phyloP scores from a whole-genome alignment of 2,797 vertebrate species.

The Galago senegalensis region DNA sequence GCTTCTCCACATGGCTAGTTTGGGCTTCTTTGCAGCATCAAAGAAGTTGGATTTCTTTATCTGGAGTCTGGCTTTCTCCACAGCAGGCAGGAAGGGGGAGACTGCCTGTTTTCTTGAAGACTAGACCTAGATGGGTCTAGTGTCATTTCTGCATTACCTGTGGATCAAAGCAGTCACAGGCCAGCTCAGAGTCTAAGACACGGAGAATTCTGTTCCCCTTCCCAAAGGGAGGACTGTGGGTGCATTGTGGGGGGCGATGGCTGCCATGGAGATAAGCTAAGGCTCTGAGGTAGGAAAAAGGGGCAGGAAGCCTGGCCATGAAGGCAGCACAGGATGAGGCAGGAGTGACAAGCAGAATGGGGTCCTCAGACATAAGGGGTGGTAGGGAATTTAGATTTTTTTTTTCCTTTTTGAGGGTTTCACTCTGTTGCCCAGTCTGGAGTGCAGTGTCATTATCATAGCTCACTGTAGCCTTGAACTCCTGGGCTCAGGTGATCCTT shows the following conservation, averaged over 20 bases:
- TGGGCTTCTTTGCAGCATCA: background rate
- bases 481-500: background rate
- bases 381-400: background rate
- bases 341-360: background rate
- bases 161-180: background rate
- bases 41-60: background rate
- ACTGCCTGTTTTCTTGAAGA: background rate
- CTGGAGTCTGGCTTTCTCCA: background rate
- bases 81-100: background rate
- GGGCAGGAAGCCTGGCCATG: background rate
- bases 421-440: background rate
- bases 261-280: background rate
- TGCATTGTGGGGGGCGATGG: background rate
- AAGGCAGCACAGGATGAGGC: background rate
- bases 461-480: background rate
- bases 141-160: background rate
- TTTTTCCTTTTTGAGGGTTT: background rate
- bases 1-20: background rate
- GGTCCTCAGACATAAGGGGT: background rate
- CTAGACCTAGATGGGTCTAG: background rate
- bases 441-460: background rate
- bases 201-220: background rate
- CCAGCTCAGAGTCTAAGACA: background rate
- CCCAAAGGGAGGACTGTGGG: background rate
- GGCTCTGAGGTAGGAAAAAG: background rate